These are phyloP conservation scores for Cotesia glomerata DNA, from an alignment of 1,140 invertebrate genomes.

Conservation along the genomic window DNA sequence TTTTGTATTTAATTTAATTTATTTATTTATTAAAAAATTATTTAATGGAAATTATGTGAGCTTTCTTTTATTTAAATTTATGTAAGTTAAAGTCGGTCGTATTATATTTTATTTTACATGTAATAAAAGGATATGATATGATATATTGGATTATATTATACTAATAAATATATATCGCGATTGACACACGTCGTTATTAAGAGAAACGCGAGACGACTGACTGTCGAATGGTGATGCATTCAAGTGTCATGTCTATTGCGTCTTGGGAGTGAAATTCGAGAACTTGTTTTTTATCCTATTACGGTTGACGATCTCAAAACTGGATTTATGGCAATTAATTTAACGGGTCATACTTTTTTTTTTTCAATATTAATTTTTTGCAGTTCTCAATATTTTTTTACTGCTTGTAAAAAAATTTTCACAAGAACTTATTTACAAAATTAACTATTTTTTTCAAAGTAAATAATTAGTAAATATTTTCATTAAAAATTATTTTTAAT, in stretches of 20 bases:
- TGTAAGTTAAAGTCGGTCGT: background rate
- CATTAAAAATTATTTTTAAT: background rate
- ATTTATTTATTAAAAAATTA: background rate
- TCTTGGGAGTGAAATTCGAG: conserved; percentile 26
- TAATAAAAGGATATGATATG: too few species aligned
- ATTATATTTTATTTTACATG: too few species aligned
- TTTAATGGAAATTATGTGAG: too few species aligned
- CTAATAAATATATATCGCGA: background rate
- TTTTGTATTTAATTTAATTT: background rate
- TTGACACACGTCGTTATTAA: background rate
- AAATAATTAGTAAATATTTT: background rate
- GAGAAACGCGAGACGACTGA: conserved; percentile 17
- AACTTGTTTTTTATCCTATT: conserved; percentile 21
- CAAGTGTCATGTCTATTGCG: conserved; percentile 10
- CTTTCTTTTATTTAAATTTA: too few species aligned
- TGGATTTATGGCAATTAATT: conserved; percentile 24
- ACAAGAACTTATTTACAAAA: background rate
- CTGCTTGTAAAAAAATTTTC: too few species aligned
- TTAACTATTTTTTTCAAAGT: background rate
- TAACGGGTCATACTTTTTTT: background rate
- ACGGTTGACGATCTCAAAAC: conserved; percentile 5
- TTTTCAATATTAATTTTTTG: background rate
- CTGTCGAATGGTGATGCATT: conserved; percentile 9
- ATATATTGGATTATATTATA: background rate
- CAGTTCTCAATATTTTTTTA: too few species aligned